Evolutionary conservation across 1,140 invertebrate species (phyloP).

Genomic region (Eurosta solidaginis): DNA sequence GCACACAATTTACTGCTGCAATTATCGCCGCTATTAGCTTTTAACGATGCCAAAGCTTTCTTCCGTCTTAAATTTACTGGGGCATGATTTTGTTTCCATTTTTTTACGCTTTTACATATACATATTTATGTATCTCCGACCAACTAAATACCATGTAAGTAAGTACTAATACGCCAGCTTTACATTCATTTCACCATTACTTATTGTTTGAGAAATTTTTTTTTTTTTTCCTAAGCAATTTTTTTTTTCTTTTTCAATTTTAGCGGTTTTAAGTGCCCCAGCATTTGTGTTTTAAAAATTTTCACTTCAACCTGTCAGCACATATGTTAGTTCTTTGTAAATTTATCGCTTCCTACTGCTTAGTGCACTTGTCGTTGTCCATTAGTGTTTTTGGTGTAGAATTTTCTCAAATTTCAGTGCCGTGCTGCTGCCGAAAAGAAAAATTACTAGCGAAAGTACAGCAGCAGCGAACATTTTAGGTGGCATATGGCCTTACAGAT

Average conservation of each 20-base stretch:
- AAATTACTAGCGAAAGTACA: constrained; percentile 25
- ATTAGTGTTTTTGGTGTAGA: constrained; percentile 1
- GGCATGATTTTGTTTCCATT: not conserved
- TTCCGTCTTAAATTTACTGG: not conserved
- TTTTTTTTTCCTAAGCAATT: not conserved
- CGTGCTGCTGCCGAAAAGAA: not conserved
- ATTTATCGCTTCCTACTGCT: constrained; percentile 23
- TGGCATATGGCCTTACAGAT: not conserved
- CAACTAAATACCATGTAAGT: not conserved
- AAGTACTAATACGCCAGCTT: not conserved
- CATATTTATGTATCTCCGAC: not conserved
- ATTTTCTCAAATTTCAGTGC: not conserved
- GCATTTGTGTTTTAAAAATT: constrained; percentile 2
- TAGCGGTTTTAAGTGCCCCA: not conserved
- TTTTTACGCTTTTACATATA: not conserved
- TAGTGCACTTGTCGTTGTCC: constrained; percentile 26
- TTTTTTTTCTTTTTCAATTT: not conserved
- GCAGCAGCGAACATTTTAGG: not conserved
- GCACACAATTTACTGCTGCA: constrained; percentile 12
- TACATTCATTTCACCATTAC: not conserved
- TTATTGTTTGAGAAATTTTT: not conserved
- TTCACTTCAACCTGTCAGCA: constrained; percentile 18
- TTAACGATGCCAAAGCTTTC: not conserved
- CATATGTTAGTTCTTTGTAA: not conserved
- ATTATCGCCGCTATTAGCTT: constrained; percentile 17